Conservation (phyloP, 2,888 invertebrate species). For the Teleogryllus oceanicus region DNA sequence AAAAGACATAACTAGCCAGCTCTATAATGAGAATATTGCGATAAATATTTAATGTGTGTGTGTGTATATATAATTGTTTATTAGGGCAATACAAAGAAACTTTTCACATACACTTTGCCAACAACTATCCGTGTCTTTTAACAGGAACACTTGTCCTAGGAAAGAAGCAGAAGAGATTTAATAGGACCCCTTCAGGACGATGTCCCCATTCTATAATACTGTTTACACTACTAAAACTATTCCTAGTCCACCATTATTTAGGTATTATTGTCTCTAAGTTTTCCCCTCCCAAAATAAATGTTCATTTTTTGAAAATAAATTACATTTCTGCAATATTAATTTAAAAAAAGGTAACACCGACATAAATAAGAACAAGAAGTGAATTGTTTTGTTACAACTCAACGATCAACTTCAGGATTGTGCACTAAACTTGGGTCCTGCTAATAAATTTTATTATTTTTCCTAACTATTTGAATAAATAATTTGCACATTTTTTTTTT, state of each 20-base stretch:
- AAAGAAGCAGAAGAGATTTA: slow-evolving; percentile 18
- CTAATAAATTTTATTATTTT: no score
- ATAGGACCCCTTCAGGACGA: neutral
- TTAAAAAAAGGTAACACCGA: no score
- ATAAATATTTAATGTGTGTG: neutral
- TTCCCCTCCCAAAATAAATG: neutral
- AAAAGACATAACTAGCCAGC: neutral
- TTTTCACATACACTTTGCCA: neutral
- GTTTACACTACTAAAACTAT: neutral
- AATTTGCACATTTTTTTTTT: no score
- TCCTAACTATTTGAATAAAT: no score
- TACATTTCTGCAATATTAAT: neutral
- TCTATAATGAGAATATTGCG: neutral
- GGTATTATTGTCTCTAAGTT: neutral
- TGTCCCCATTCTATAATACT: neutral
- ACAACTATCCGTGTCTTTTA: neutral
- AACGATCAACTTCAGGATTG: no score
- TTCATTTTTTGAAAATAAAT: neutral
- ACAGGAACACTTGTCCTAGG: slow-evolving; percentile 18
- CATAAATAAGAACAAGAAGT: no score
- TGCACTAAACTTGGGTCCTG: no score
- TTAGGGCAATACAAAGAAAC: slow-evolving; percentile 4
- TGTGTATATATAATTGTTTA: neutral
- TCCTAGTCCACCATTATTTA: neutral
- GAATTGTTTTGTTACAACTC: no score